Percentiles rank a stretch among this genome's conserved stretches.
Evolutionary conservation across 2,113 vertebrate species (phyloP).

Genomic region (Mustela nigripes): DNA sequence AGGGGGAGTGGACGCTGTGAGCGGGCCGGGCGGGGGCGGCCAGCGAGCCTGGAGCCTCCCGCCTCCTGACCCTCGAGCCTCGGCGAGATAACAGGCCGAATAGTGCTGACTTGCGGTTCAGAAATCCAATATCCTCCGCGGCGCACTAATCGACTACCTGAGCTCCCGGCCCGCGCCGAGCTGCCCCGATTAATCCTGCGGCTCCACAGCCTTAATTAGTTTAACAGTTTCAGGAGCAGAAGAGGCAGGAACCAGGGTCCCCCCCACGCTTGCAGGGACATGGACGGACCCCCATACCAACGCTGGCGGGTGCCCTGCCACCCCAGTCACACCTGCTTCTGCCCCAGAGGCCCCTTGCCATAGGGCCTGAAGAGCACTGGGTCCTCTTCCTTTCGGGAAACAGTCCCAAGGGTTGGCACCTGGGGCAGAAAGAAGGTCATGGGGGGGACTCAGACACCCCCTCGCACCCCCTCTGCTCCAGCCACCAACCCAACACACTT

Average conservation of each 20-base stretch:
- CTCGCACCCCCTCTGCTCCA: too few relatives aligned
- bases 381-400: background rate
- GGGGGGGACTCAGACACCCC: background rate
- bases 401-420: background rate
- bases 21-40: conserved; percentile 17
- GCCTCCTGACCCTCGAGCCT: conserved; percentile 82
- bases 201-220: conserved; percentile 84
- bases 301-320: background rate
- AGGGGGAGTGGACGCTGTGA: conserved; percentile 20
- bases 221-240: conserved; percentile 84
- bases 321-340: conserved; percentile 12
- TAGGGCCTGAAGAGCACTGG: background rate
- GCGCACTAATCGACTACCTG: conserved; percentile 85
- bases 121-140: conserved; percentile 85
- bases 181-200: conserved; percentile 85
- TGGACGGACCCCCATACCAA: background rate
- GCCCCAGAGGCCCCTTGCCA: conserved; percentile 3
- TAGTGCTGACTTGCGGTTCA: conserved; percentile 86
- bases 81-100: conserved; percentile 84
- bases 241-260: conserved; percentile 69
- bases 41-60: conserved; percentile 54
- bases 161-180: conserved; percentile 75
- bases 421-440: conserved; percentile 40
- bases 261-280: conserved; percentile 35
- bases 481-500: background rate